Percentiles rank a stretch among this genome's conserved stretches.
Conservation (phyloP, 2,797 vertebrate species). For the Selene dorsalis region DNA sequence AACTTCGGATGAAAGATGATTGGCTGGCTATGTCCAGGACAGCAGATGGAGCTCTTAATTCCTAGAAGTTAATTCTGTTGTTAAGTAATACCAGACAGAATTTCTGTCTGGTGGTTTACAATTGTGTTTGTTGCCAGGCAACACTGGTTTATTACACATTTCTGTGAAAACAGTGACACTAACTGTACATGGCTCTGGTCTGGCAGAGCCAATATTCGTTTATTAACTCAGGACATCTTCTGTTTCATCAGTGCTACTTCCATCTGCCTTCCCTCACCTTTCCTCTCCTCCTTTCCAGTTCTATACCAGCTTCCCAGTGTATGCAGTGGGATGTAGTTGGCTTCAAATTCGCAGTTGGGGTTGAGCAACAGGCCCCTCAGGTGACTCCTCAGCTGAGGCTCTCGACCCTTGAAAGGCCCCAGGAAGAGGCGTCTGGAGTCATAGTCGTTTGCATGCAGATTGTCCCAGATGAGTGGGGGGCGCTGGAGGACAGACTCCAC, state of each 20-base stretch:
- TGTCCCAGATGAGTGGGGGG: constrained; percentile 90
- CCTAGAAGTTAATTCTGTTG: constrained; percentile 21
- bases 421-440: constrained; percentile 90
- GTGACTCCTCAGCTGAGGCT: constrained; percentile 77
- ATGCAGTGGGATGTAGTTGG: constrained; percentile 91
- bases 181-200: constrained; percentile 16
- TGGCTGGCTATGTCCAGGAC: constrained; percentile 18
- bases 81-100: constrained; percentile 29
- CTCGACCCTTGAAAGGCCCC: constrained; percentile 89
- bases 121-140: constrained; percentile 57
- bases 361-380: constrained; percentile 89
- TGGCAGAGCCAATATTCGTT: constrained; percentile 49
- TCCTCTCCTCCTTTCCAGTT: constrained; percentile 65
- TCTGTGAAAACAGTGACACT: constrained; percentile 32
- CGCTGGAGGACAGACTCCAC: constrained; percentile 86
- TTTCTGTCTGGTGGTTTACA: constrained; percentile 27
- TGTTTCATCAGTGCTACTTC: constrained; percentile 20
- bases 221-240: constrained; percentile 38
- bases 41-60: constrained; percentile 37
- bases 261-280: constrained; percentile 71
- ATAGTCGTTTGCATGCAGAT: constrained; percentile 91
- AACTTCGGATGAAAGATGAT: neutral
- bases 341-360: constrained; percentile 93
- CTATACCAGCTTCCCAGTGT: constrained; percentile 86
- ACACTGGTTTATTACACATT: constrained; percentile 40